These are phyloP conservation scores for Lasiurus borealis DNA, from an alignment of 2,113 vertebrate genomes.

Conservation along the genomic window DNA sequence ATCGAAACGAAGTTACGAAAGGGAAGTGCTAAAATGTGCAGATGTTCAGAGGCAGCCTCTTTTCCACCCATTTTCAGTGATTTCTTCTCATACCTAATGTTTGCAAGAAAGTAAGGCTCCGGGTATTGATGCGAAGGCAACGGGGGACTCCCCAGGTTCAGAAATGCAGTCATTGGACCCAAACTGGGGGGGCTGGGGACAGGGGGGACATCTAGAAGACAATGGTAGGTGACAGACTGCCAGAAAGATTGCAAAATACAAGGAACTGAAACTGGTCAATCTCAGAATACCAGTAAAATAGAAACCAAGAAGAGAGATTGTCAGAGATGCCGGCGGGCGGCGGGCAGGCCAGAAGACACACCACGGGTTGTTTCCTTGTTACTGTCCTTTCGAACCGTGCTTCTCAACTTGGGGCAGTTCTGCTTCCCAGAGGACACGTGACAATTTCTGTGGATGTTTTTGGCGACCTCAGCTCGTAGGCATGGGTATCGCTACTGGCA, in stretches of 20 bases:
- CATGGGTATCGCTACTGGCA: too few relatives aligned
- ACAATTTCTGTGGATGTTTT: not conserved
- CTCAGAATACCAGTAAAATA: not conserved
- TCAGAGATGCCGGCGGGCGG: not conserved
- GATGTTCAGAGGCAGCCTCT: not conserved
- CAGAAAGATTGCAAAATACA: not conserved
- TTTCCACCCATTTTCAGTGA: not conserved
- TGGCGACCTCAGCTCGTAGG: not conserved
- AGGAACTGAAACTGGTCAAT: not conserved
- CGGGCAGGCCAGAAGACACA: not conserved
- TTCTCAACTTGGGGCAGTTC: not conserved
- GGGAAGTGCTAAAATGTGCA: not conserved
- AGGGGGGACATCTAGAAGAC: not conserved
- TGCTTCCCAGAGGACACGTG: not conserved
- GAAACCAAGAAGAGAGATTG: not conserved
- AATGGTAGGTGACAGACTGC: not conserved
- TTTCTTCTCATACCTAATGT: not conserved
- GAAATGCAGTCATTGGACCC: not conserved
- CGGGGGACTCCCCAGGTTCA: not conserved
- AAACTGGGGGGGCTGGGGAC: not conserved
- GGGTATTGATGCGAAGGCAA: not conserved
- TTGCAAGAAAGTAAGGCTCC: not conserved
- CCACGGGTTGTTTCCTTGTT: not conserved
- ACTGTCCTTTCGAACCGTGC: not conserved
- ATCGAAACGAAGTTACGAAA: constrained; percentile 12